Conservation (phyloP, 2,888 invertebrate species). For the Branchellion lobata region DNA sequence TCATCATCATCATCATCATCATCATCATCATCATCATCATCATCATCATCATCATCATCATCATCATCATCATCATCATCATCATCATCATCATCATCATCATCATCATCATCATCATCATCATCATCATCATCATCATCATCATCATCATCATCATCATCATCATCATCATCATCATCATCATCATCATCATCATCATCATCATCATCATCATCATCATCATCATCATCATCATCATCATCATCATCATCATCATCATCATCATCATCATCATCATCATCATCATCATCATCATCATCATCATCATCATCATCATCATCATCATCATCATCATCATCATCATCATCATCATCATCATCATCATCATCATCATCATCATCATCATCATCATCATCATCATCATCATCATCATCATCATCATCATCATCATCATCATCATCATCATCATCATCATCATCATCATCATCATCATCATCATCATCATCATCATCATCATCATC, state of each 20-base stretch:
- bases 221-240: slow-evolving; percentile 4
- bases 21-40: not conserved
- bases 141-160: not conserved
- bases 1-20: not conserved
- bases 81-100: slow-evolving; percentile 3
- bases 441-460: not conserved
- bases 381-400: too few relatives aligned
- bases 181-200: not conserved
- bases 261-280: not conserved
- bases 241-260: not conserved
- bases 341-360: not conserved
- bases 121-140: not conserved
- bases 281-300: not conserved
- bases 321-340: not conserved
- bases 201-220: not conserved
- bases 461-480: slow-evolving; percentile 4
- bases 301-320: not conserved
- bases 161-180: not conserved
- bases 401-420: not conserved
- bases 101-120: not conserved
- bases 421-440: not conserved
- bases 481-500: not conserved
- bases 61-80: not conserved
- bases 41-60: not conserved
- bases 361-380: too few relatives aligned